A percentile compares a stretch with the other conserved stretches of the same genome.
Conservation (phyloP, 2,797 vertebrate species). For the Dromococcyx pavoninus region DNA sequence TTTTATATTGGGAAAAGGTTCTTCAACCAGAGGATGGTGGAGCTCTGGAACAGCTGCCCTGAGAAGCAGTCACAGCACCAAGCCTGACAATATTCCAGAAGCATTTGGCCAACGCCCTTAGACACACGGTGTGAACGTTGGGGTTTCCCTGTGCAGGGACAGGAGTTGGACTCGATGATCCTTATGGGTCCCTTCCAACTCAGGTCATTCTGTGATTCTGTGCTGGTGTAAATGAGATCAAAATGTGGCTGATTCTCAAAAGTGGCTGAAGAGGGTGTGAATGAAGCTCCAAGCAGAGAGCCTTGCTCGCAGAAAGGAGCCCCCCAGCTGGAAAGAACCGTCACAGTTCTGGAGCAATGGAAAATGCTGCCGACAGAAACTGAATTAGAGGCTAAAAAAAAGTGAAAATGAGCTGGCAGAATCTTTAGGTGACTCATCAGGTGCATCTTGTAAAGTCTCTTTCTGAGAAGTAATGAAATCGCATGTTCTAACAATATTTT, state of each 20-base stretch:
- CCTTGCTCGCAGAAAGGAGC: background rate
- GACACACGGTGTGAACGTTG: too few species aligned
- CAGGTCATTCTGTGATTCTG: too few species aligned
- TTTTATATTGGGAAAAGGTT: too few species aligned
- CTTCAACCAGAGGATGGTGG: too few species aligned
- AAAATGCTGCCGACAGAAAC: constrained; percentile 35
- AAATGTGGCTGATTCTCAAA: background rate
- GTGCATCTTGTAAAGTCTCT: constrained; percentile 68
- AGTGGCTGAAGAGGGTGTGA: background rate
- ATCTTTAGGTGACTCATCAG: constrained; percentile 69
- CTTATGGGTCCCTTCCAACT: too few species aligned
- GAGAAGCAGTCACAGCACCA: too few species aligned
- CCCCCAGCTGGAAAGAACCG: background rate
- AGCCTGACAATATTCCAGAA: too few species aligned
- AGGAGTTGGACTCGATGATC: too few species aligned
- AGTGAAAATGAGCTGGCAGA: constrained; percentile 68
- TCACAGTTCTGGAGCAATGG: constrained; percentile 8
- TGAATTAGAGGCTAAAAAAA: constrained; percentile 38
- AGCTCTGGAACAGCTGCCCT: too few species aligned
- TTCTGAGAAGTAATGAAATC: constrained; percentile 60
- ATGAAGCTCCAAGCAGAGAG: background rate
- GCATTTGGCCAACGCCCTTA: too few species aligned
- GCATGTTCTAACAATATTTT: constrained; percentile 66
- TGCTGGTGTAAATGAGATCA: background rate
- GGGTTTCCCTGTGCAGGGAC: too few species aligned